Conservation (phyloP, 2,888 invertebrate genomes). For the Acanthoscelides obtectus region DNA sequence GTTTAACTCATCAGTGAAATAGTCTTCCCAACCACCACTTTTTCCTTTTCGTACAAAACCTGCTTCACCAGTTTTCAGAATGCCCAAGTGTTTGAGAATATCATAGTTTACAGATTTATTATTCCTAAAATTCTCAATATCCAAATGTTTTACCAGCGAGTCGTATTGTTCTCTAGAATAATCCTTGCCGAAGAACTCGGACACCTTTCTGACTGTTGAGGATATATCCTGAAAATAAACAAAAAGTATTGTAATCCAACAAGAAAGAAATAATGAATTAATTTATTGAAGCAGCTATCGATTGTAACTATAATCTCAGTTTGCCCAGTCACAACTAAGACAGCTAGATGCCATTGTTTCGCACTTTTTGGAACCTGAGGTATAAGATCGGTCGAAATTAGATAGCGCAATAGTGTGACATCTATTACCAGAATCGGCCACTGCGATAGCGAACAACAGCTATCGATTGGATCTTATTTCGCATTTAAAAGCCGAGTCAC, state of each 20-base stretch:
- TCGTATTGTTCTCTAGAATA: slow-evolving; percentile 56
- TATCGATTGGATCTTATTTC: too few species aligned
- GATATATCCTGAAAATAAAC: slow-evolving; percentile 54
- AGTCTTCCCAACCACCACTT: slow-evolving; percentile 65
- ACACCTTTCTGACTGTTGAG: slow-evolving; percentile 54
- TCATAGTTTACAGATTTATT: slow-evolving; percentile 75
- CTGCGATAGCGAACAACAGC: too few species aligned
- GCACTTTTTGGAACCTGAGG: too few species aligned
- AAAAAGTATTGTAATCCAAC: not conserved
- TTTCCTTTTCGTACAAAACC: slow-evolving; percentile 66
- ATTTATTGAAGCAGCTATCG: too few species aligned
- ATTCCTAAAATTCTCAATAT: slow-evolving; percentile 75
- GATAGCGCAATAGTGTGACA: too few species aligned
- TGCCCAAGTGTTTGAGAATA: slow-evolving; percentile 58
- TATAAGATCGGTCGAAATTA: too few species aligned
- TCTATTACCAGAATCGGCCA: too few species aligned
- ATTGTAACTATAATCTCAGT: too few species aligned
- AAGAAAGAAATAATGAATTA: too few species aligned
- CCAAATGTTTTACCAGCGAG: slow-evolving; percentile 64
- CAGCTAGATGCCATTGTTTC: too few species aligned
- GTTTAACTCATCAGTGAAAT: slow-evolving; percentile 65
- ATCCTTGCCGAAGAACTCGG: slow-evolving; percentile 58
- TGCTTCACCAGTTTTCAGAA: slow-evolving; percentile 55
- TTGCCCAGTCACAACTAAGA: too few species aligned
- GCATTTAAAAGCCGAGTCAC: too few species aligned